Base-by-base conservation (phyloP, 2,113 vertebrate genomes). In the Gila orcuttii region DNA sequence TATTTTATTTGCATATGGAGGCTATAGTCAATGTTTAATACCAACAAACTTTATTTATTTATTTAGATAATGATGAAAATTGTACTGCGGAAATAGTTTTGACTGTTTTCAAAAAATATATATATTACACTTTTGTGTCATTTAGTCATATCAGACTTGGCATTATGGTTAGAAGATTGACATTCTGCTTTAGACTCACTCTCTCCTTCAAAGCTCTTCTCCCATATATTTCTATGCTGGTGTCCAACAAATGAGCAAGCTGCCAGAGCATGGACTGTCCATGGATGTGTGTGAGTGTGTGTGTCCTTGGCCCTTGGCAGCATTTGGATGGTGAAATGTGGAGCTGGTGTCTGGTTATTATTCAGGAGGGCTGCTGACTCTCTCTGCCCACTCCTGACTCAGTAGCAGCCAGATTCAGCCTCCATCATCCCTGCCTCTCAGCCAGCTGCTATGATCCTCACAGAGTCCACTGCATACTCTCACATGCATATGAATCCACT, bases 341-440 rank as follows among this genome's bases (percentile, higher is more conserved):
- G 36, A 64, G 79, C 79, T 42, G 59, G n/a, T 64, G 79, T 80
- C 33, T 80, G 59, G 79, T 80, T 80, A 64, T 80, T 62, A 80
- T 80, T 80, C 78, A 60, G 39, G 59, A 80, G 10, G 33, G 36
- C 79, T 80, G 28, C 50, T 10, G n/a, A 57, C 50, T 59, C 21
- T 59, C 19, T 79, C 19, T 52, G 47, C 75, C 17, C 47, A 74
- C 69, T 71, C 59, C 42, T 71, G 39, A 84, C 36, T 80, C 82
- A 52, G 86, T 79, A 79, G 36, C 86, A 80, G 74, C 21, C 62
- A 66, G 36, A 73, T 75, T n/a, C 15, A 69, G 86, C 45, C 28
- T 57, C 19, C 82, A 59, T 17, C 64, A 1, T 84, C 12, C 19
- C 74, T 39, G 59, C 31, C 50, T 78, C 55, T n/a, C 23, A 79